Base-by-base conservation (phyloP, 2,113 vertebrate genomes). In the Sphyrna mokarran region DNA sequence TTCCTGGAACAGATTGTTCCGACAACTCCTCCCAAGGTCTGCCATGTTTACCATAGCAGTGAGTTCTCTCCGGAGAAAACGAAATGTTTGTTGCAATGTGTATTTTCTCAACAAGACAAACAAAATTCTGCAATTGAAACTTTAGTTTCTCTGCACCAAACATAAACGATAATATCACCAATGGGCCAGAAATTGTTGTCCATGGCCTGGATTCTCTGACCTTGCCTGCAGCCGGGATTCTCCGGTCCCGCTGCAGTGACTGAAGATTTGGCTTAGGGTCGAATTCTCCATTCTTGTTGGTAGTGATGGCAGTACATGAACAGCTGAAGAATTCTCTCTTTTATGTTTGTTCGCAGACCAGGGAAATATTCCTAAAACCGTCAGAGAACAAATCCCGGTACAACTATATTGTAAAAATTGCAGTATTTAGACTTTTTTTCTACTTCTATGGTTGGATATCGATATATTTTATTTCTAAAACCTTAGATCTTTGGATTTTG, bases 1-100 rank as follows among this genome's bases (percentile, higher is more conserved):
- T 66, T 93, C 89, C 89, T 93, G 89, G 89, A 93, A 93, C 89
- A 93, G 61, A 93, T 1, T 93, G 89, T 93, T 66, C 89, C 37
- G 7, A 68, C 37, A 68, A 89, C 48, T 23, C 26, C 48, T 76
- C 72, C 72, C 72, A 76, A 83, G 14, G 18, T 22, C n/a, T 66
- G 33, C 61, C 89, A 93, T 93, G 89, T 93, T 93, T 93, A 37
- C 33, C 89, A 68, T 6, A 37, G 63, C n/a, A 93, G 16, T 20
- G 61, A 66, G 6, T 10, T 93, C 33, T 58, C n/a, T 68, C 61
- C 63, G 33, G 61, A 66, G 29, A 33, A 91, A 66, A 89, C 48
- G 58, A 13, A 26, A 58, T 33, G 11, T 76, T 33, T 76, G 72
- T 29, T 83, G 18, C 37, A 16, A 18, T 20, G n/a, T 83, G 37